Conservation (phyloP, 2,797 vertebrate species). For the Rhynchotus rufescens region DNA sequence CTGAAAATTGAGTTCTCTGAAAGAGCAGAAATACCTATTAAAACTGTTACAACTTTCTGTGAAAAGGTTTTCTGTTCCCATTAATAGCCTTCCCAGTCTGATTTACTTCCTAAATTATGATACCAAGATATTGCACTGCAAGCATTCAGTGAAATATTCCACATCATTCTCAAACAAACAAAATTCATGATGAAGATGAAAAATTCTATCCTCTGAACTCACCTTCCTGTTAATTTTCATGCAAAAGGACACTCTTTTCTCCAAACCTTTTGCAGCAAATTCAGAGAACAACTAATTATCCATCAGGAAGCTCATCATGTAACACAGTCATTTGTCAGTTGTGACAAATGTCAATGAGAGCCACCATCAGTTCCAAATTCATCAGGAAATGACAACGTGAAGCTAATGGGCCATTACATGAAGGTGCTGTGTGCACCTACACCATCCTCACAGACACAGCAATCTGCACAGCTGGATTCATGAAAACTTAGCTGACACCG, state of each 20-base stretch:
- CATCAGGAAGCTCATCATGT: not conserved
- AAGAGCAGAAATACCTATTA: not conserved
- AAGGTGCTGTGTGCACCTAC: not conserved
- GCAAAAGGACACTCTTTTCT: not conserved
- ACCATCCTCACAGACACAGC: not conserved
- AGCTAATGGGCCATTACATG: not conserved
- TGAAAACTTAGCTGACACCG: not conserved
- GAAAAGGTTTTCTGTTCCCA: not conserved
- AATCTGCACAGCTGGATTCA: not conserved
- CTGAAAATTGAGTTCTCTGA: not conserved
- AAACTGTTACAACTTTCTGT: not conserved
- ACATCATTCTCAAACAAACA: not conserved
- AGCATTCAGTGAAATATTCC: not conserved
- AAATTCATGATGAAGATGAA: not conserved
- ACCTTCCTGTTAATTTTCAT: not conserved
- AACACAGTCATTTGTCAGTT: not conserved
- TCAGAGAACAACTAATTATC: not conserved
- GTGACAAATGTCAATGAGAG: not conserved
- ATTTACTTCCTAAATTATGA: not conserved
- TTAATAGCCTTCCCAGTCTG: not conserved
- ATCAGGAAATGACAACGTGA: not conserved
- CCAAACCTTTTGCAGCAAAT: not conserved
- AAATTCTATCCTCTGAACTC: not conserved
- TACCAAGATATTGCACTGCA: not conserved
- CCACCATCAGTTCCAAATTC: not conserved